Evolutionary conservation across 2,888 invertebrate genomes (phyloP).

Genomic region (Magallana nippona): DNA sequence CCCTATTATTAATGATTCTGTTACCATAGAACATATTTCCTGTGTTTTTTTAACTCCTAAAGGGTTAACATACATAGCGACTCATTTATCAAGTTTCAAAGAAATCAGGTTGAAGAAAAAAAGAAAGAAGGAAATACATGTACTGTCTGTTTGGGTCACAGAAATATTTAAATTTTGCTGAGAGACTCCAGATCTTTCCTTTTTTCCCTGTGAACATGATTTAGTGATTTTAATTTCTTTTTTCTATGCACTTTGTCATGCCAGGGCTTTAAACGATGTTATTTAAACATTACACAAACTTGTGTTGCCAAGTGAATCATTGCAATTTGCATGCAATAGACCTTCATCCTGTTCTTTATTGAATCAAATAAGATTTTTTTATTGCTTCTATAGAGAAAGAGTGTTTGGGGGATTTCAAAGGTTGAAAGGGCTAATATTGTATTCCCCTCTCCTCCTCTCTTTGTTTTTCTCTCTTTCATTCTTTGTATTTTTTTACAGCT

Average conservation of each 20-base stretch:
- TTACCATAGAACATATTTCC: slow-evolving; percentile 4
- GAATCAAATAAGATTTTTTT: no score
- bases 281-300: slow-evolving; percentile 24
- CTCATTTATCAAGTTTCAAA: neutral
- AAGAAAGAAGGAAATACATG: neutral
- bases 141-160: neutral
- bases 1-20: neutral
- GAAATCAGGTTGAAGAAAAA: neutral
- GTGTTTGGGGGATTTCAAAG: no score
- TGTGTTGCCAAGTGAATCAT: slow-evolving; percentile 20
- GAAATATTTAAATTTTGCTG: slow-evolving; percentile 21
- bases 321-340: neutral
- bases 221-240: slow-evolving; percentile 24
- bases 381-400: no score
- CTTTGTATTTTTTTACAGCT: no score
- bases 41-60: slow-evolving; percentile 21
- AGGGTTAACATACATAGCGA: neutral
- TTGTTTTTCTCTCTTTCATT: no score
- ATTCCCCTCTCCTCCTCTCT: no score
- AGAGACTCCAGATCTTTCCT: neutral
- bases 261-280: neutral
- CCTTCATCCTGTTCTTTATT: neutral
- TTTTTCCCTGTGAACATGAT: neutral
- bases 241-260: neutral
- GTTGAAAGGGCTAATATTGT: no score